Evolutionary conservation across 2,113 vertebrate species (phyloP), one percentile per base, ranked within the genome.

Genomic region (Antennarius striatus): DNA sequence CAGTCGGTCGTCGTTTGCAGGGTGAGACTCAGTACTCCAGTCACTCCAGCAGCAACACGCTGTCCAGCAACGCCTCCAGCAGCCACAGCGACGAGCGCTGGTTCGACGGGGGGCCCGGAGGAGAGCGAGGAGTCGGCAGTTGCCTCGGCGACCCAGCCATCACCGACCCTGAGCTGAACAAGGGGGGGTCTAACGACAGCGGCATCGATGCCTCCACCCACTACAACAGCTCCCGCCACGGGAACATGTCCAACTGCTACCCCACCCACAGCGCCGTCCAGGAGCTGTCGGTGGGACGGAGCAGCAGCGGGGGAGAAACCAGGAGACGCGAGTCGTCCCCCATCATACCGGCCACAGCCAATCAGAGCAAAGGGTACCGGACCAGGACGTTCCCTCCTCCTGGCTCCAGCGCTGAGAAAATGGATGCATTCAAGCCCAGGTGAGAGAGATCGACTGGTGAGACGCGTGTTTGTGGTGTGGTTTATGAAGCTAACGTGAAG

Each of bases 11-110:
- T 69, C 59, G 50, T 53, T 50, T 9, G 3, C 87, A 98, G 96
- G 93, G 93, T 0, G 96, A 98, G 43, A 73, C 93, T 3, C 95
- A 93, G 36, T 97, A 96, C 80, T 98, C 95, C 10, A 98, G 96
- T 81, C 95, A 96, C 81, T 98, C 96, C 85, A 97, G 96, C 93
- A 98, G 95, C 68, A 97, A 95, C 84, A 98, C 95, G 0, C 89
- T 97, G 48, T 97, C 96, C 86, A 98, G 96, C 54, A 96, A 94
- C 2, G 93, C 96, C 0, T 97, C 96, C 91, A 97, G 96, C 87
- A 90, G 86, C 88, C 96, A 96, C 90, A 96, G 96, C 0, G 96
- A 98, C 0, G 96, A 98, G 49, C 94, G 95, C 59, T 98, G 96
- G 96, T 96, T 95, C 0, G 95, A 96, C 16, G 86, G 88, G 2